These are phyloP conservation scores for Invenusta paracnida DNA, from an alignment of 2,888 invertebrate genomes.

Conservation along the genomic window DNA sequence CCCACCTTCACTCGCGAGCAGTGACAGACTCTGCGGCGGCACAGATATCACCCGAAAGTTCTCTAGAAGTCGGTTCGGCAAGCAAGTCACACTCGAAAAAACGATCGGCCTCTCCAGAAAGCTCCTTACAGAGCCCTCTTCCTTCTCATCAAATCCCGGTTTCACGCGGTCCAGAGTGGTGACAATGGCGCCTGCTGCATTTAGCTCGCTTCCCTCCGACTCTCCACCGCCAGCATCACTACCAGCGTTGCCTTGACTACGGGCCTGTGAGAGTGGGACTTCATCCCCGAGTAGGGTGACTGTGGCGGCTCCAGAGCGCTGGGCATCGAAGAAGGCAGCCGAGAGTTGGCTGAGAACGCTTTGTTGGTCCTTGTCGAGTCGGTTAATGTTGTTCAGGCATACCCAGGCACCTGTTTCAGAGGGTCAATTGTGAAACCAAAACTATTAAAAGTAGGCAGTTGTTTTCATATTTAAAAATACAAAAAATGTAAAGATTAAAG, in stretches of 20 bases:
- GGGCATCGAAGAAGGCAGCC: slow-evolving; percentile 51
- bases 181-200: neutral
- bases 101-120: neutral
- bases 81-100: neutral
- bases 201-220: neutral
- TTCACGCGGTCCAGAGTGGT: slow-evolving; percentile 20
- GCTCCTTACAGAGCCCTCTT: too few relatives aligned
- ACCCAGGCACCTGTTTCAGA: slow-evolving; percentile 58
- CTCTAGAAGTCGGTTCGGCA: neutral
- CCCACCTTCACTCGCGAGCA: slow-evolving; percentile 56
- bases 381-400: slow-evolving; percentile 53
- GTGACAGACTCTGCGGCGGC: slow-evolving; percentile 53
- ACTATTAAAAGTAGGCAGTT: too few relatives aligned
- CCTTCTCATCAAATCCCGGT: neutral
- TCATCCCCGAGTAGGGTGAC: slow-evolving; percentile 53
- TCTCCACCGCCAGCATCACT: too few relatives aligned
- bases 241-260: too few relatives aligned
- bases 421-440: too few relatives aligned
- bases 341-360: slow-evolving; percentile 55
- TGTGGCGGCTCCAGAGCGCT: slow-evolving; percentile 50
- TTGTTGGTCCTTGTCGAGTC: slow-evolving; percentile 50
- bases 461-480: too few relatives aligned
- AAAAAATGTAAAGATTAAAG: too few relatives aligned
- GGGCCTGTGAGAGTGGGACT: slow-evolving; percentile 49
- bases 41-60: slow-evolving; percentile 52